phyloP scores from a whole-genome alignment of 2,888 invertebrate species.

The Synergus japonicus region DNA sequence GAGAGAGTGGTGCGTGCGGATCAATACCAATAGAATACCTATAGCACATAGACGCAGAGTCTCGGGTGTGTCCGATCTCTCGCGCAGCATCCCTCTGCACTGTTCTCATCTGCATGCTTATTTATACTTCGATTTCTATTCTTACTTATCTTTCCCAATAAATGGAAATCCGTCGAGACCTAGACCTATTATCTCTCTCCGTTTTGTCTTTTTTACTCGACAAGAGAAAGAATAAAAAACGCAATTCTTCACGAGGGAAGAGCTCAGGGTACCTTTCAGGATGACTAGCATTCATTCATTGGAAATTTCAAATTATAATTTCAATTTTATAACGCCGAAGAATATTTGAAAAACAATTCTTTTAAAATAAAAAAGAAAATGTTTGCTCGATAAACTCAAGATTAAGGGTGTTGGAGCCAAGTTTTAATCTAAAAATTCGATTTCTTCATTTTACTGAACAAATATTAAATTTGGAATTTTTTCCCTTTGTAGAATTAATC shows the following conservation, averaged over 20 bases:
- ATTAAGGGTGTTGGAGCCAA: neutral
- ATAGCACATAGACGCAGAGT: slow-evolving; percentile 62
- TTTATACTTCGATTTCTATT: slow-evolving; percentile 21
- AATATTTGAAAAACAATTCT: neutral
- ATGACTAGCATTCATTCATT: neutral
- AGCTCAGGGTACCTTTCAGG: neutral
- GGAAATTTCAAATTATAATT: neutral
- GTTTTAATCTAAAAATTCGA: too few relatives aligned
- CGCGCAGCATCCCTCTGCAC: slow-evolving; percentile 61
- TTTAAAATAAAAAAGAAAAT: neutral
- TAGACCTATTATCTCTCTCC: slow-evolving; percentile 4
- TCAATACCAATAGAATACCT: slow-evolving; percentile 71
- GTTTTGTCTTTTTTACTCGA: neutral
- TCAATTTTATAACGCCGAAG: neutral
- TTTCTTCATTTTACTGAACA: too few relatives aligned
- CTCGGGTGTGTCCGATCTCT: slow-evolving; percentile 72
- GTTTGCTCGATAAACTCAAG: neutral
- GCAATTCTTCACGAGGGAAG: neutral
- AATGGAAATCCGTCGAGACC: slow-evolving; percentile 1
- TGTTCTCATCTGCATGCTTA: slow-evolving; percentile 45
- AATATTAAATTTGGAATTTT: too few relatives aligned
- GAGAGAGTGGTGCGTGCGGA: slow-evolving; percentile 65
- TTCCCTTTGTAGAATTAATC: too few relatives aligned
- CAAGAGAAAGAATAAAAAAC: neutral
- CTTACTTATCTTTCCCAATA: slow-evolving; percentile 21